phyloP scores from a whole-genome alignment of 1,140 invertebrate species.

The Pseudomyrmex cubaensis region DNA sequence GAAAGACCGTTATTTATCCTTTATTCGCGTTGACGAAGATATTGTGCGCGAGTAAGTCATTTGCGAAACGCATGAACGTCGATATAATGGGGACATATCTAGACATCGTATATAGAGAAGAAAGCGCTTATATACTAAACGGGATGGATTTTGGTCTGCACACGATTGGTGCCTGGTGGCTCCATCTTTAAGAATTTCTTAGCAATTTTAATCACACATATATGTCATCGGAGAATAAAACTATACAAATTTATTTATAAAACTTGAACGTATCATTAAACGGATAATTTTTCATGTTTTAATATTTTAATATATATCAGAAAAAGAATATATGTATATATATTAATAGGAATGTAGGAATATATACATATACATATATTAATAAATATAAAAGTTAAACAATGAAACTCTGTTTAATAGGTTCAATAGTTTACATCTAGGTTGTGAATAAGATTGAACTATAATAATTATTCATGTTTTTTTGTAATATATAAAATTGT shows the following conservation, averaged over 20 bases:
- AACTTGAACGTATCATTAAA: not conserved
- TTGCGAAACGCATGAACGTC: not conserved
- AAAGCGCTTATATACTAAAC: not conserved
- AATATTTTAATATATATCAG: too few relatives aligned
- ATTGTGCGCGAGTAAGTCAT: not conserved
- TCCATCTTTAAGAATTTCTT: constrained; percentile 35
- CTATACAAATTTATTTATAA: not conserved
- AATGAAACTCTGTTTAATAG: constrained; percentile 1
- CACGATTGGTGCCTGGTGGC: not conserved
- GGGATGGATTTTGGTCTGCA: not conserved
- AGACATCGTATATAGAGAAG: not conserved
- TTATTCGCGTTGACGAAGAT: not conserved
- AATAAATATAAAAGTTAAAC: not conserved
- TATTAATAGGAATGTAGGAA: too few relatives aligned
- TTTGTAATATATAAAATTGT: not conserved
- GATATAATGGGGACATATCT: not conserved
- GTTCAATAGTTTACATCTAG: not conserved
- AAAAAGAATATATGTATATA: too few relatives aligned
- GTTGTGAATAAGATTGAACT: not conserved
- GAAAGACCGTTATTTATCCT: constrained; percentile 21
- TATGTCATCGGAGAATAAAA: not conserved
- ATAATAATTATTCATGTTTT: not conserved
- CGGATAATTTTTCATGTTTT: not conserved
- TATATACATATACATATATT: too few relatives aligned
- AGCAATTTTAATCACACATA: not conserved